Evolutionary conservation across 1,140 invertebrate species (phyloP), one percentile per base, ranked within the genome.

Genomic region (Mylabris phalerata): DNA sequence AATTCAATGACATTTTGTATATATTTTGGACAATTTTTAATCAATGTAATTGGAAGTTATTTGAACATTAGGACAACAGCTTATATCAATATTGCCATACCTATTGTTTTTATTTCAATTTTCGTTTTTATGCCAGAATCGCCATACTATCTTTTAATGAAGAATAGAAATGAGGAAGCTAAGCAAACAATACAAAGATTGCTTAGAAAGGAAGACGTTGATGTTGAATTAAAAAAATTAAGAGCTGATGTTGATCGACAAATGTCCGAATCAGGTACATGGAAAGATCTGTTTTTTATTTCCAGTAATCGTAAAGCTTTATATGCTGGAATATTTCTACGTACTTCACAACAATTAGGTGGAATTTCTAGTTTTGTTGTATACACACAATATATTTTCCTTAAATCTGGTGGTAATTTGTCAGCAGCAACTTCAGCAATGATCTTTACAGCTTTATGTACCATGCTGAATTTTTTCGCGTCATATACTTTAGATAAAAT

Each of bases 401-500:
- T 72, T 4, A 70, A 75, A 47, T 73, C 75, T 67, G 69, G 74
- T 64, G 71, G 83, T n/a, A 82, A 84, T 59, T 82, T 87, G 54
- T 78, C 83, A 44, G 78, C 79, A 42, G 82, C 83, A 19, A 74
- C 80, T 6, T 80, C 80, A 48, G 82, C 82, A n/a, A 79, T 78
- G 19, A 77, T 78, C 1, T 75, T 80, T 10, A 71, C 70, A 1
- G 69, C 72, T 2, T 77, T 87, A 3, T 85, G 87, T 58, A 75
- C 90, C 0, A 58, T 83, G 1, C 83, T 84, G 0, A 83, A 83
- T 0, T 74, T 80, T 4, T 67, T 81, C 48, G 80, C 84, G 0
- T 82, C 81, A 0, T 71, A 84, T 42, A 67, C 86, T 41, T 84
- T 89, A 50, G 88, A 90, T 73, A 80, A 79, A 51, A 76, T 80